These are phyloP conservation scores for Margarornis squamiger DNA, from an alignment of 2,797 vertebrate genomes.

Conservation along the genomic window DNA sequence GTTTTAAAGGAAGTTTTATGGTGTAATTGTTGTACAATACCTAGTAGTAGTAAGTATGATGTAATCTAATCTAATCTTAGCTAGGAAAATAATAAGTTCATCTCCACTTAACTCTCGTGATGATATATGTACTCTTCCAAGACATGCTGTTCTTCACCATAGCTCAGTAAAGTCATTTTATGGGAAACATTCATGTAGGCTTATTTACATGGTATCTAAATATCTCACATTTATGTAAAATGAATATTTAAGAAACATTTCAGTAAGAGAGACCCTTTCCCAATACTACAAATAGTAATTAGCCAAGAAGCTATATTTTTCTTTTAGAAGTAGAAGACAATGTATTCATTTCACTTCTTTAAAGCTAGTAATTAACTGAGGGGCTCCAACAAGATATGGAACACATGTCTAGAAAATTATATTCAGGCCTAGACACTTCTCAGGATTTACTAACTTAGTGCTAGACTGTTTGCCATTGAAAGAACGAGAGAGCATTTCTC, in stretches of 20 bases:
- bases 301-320: neutral
- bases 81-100: neutral
- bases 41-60: neutral
- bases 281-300: neutral
- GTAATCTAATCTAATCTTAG: neutral
- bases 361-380: neutral
- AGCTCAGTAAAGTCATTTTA: neutral
- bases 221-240: neutral
- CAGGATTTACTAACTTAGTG: neutral
- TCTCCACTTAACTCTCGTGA: neutral
- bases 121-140: neutral
- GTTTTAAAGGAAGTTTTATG: neutral
- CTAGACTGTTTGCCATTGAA: neutral
- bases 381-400: neutral
- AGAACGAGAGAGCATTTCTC: neutral
- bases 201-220: neutral
- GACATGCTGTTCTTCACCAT: neutral
- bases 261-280: neutral
- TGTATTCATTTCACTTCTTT: neutral
- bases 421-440: neutral
- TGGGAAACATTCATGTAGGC: neutral
- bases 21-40: neutral
- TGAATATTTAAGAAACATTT: neutral
- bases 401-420: neutral
- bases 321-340: neutral